Evolutionary conservation across 2,888 invertebrate genomes (phyloP), one percentile per base, ranked within the genome.

Genomic region (Megaustenia siamemsis): DNA sequence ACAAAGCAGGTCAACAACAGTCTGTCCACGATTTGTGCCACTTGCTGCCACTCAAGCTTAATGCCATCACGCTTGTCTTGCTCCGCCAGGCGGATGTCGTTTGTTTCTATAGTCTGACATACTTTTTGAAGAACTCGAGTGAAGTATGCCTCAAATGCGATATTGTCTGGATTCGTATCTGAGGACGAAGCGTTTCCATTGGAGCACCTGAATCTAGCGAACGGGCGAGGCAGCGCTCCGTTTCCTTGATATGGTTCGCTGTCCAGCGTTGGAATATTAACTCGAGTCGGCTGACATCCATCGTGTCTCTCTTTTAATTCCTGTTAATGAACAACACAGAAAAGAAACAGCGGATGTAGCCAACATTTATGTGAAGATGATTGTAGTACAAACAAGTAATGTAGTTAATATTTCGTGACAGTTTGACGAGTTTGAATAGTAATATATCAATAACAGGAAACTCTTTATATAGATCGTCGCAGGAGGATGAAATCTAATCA

Each of bases 21-120:
- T 45, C 93, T 93, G 93, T 98, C 98, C 86, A 97, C 96, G n/a
- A 98, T 97, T 80, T 97, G 95, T 0, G 97, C 97, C 86, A 93
- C 91, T 85, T 93, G 93, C 86, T 94, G 93, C 97, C 97, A 98
- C 93, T 98, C 97, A 82, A 97, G 94, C 92, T 97, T 97, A 86
- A 97, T 96, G 78, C 96, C 95, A 90, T 97, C 97, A 81, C 96
- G 95, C 79, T 96, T 95, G 92, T 97, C 97, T 93, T 96, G 96
- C 90, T 97, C 97, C 0, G 96, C 96, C 15, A 97, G 95, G 8
- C 97, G 95, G 91, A 96, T 95, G 93, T 94, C 97, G 94, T 97
- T 97, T 77, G 96, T 95, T 89, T 97, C 97, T 86, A 97, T 96
- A 6, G 97, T 97, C 88, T 95, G 95, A 92, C 96, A 96, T 56